These are phyloP conservation scores for Hippopotamyrus pictus DNA, from an alignment of 2,797 vertebrate genomes.

Conservation along the genomic window DNA sequence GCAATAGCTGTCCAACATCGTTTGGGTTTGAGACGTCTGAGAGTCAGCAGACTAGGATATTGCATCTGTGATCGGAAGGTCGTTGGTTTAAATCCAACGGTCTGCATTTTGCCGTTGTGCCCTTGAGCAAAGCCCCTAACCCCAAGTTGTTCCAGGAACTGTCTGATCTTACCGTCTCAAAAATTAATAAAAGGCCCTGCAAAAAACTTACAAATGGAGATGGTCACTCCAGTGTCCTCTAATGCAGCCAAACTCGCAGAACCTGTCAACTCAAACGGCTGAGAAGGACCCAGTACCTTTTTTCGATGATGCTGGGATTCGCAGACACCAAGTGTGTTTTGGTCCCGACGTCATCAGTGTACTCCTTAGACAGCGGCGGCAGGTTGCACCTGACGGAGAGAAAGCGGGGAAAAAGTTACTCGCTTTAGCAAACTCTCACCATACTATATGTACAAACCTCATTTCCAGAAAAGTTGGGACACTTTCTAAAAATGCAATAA, in stretches of 20 bases:
- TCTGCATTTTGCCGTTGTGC: neutral
- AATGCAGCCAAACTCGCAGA: neutral
- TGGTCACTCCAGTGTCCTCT: neutral
- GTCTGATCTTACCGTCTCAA: neutral
- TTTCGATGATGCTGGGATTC: constrained; percentile 95
- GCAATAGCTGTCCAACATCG: neutral
- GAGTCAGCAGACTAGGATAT: too few species aligned
- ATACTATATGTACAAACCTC: neutral
- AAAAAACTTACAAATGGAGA: neutral
- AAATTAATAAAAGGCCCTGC: neutral
- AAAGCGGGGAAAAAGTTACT: neutral
- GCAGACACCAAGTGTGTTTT: constrained; percentile 89
- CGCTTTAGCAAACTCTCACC: neutral
- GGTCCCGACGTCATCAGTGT: constrained; percentile 78
- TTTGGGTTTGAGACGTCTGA: neutral
- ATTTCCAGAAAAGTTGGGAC: too few species aligned
- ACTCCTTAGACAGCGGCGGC: constrained; percentile 81
- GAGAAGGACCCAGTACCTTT: constrained; percentile 64
- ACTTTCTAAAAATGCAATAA: too few species aligned
- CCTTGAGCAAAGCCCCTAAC: neutral
- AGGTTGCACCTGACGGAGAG: constrained; percentile 80
- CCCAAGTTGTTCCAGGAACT: neutral
- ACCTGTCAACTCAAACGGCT: neutral
- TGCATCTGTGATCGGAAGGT: neutral
- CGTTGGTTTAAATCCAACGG: neutral